Base-by-base conservation (phyloP, 1,140 invertebrate species). In the Drosophila micromelanica region DNA sequence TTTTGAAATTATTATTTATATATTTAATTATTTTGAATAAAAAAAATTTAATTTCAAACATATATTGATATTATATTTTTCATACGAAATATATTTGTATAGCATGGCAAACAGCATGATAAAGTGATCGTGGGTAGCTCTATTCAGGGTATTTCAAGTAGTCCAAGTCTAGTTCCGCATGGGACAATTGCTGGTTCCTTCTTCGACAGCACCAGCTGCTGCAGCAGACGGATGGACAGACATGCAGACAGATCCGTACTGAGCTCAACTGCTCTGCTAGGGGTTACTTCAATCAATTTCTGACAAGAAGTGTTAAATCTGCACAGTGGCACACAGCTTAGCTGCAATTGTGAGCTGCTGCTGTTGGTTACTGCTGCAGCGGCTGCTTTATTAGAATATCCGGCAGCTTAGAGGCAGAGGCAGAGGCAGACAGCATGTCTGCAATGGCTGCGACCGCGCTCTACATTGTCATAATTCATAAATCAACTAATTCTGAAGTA, bases 221-320 rank as follows among this genome's bases (percentile, higher is more conserved):
- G 45, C 35, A 56, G 38, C 30, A 30, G 32, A 46, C 42, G 43
- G 70, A 23, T 37, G n/a, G 46, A 49, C 49, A n/a, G 32, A 37
- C 57, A 27, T 27, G 23, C 23, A 23, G 35, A 7, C 49, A 38
- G 17, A 57, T 30, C 15, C 32, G 32, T 12, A 27, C 37, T 59
- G 30, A 23, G 48, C 76, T 76, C 82, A 81, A 76, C 78, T 82
- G 63, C 63, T 89, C 78, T 78, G 71, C 82, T 89, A 78, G 84
- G 82, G 82, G 82, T 79, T 86, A 86, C 81, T 86, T 87, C 79
- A 89, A 91, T 91, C 89, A 91, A 89, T 82, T 79, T 90, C 81
- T 90, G 87, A 90, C 87, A 90, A 90, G 87, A 90, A 90, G 87
- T 90, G 87, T 90, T 90, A 90, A 90, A 90, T 90, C 87, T 90